phyloP scores from a whole-genome alignment of 1,140 invertebrate genomes.

The Anadara kagoshimensis region DNA sequence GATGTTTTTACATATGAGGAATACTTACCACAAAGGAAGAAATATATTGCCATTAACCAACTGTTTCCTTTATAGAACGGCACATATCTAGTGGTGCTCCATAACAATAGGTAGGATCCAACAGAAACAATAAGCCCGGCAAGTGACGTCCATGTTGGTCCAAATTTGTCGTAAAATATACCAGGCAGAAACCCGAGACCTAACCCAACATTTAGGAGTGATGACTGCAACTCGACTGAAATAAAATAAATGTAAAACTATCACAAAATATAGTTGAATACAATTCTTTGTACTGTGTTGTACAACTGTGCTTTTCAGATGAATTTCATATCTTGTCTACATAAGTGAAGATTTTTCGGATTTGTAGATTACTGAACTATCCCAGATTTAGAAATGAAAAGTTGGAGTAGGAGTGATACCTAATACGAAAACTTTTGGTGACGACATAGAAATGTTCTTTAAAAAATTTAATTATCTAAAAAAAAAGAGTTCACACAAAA shows the following conservation, averaged over 20 bases:
- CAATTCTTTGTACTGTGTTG: background rate
- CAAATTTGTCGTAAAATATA: conserved; percentile 50
- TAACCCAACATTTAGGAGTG: conserved; percentile 46
- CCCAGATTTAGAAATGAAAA: too few species aligned
- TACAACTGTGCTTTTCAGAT: too few species aligned
- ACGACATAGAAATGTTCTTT: too few species aligned
- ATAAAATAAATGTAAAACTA: conserved; percentile 10
- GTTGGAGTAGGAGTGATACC: too few species aligned
- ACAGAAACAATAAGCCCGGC: conserved; percentile 41
- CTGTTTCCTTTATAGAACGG: conserved; percentile 29
- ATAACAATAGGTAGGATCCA: conserved; percentile 45
- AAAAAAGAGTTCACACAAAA: too few species aligned
- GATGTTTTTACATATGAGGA: too few species aligned
- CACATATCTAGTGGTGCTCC: conserved; percentile 41
- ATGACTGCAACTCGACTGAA: conserved; percentile 47
- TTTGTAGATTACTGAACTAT: too few species aligned
- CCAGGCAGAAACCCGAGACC: conserved; percentile 50
- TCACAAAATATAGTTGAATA: too few species aligned
- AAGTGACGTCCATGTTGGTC: conserved; percentile 43
- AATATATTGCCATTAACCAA: conserved; percentile 46
- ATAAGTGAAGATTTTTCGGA: too few species aligned
- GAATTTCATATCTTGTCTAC: too few species aligned
- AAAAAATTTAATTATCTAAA: too few species aligned
- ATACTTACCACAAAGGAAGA: conserved; percentile 44
- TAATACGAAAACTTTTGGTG: too few species aligned